A percentile compares a stretch with the other conserved stretches of the same genome.
Conservation (phyloP, 2,797 vertebrate species). For the Coendou prehensilis region DNA sequence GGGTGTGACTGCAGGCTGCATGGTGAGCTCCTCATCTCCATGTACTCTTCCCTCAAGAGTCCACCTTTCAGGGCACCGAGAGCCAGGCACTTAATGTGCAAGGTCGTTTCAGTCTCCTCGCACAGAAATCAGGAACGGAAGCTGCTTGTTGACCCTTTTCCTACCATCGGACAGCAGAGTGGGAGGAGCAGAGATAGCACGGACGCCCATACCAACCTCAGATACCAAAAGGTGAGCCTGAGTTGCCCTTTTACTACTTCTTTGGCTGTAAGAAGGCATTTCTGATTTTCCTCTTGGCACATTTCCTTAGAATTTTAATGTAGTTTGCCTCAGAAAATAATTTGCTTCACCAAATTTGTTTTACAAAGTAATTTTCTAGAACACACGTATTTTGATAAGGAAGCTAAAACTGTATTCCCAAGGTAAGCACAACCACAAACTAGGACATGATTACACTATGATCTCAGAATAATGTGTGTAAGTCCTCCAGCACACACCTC, state of each 20-base stretch:
- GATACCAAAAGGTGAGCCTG: neutral
- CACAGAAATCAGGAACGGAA: conserved; percentile 34
- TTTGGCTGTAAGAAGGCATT: neutral
- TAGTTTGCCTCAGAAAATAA: neutral
- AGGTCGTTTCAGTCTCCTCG: neutral
- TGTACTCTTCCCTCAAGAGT: neutral
- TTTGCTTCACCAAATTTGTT: conserved; percentile 53
- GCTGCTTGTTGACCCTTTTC: neutral
- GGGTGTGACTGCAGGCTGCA: neutral
- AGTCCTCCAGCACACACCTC: neutral
- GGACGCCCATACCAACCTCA: neutral
- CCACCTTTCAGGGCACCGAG: neutral
- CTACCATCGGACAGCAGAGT: neutral
- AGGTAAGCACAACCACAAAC: neutral
- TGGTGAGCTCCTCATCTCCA: neutral
- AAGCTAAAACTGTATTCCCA: conserved; percentile 56
- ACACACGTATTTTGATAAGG: conserved; percentile 1
- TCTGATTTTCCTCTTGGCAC: conserved; percentile 13
- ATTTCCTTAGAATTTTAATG: neutral
- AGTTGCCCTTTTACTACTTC: neutral
- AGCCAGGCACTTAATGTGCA: neutral
- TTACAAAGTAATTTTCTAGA: conserved; percentile 3
- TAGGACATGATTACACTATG: neutral
- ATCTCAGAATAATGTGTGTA: neutral
- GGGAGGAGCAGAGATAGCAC: neutral